phyloP scores from a whole-genome alignment of 2,888 invertebrate species.

The Thyatira batis region DNA sequence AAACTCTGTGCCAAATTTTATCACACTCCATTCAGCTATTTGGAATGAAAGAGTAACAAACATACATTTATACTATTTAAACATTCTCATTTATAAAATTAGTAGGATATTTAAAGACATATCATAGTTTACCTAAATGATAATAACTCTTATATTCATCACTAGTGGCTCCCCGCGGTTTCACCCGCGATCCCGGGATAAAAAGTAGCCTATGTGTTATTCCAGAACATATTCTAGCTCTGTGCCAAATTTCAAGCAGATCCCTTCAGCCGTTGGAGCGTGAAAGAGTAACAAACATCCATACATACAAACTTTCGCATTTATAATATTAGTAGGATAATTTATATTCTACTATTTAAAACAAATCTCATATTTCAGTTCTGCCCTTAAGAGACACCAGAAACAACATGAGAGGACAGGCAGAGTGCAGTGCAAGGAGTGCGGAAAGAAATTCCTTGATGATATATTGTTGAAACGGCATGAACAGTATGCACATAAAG shows the following conservation, averaged over 20 bases:
- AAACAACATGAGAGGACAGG: slow-evolving; percentile 69
- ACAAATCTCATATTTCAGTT: slow-evolving; percentile 41
- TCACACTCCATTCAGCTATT: not conserved
- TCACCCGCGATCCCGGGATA: no score
- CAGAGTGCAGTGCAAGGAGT: slow-evolving; percentile 58
- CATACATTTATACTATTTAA: no score
- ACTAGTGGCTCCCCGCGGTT: not conserved
- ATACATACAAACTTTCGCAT: not conserved
- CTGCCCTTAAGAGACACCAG: slow-evolving; percentile 67
- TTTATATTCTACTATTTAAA: not conserved
- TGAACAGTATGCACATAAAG: slow-evolving; percentile 72
- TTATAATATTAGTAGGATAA: not conserved
- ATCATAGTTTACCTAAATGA: not conserved
- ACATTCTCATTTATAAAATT: not conserved
- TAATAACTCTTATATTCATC: not conserved
- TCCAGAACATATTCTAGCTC: no score
- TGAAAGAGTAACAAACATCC: not conserved
- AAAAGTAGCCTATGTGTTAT: no score
- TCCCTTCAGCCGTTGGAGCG: not conserved
- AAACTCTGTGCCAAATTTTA: no score
- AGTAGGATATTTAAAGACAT: not conserved
- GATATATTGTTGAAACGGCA: slow-evolving; percentile 65
- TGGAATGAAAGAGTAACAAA: not conserved
- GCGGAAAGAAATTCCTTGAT: slow-evolving; percentile 64
- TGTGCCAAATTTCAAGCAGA: no score